Conservation (phyloP, 2,888 invertebrate species). For the Serrognathus titanus region DNA sequence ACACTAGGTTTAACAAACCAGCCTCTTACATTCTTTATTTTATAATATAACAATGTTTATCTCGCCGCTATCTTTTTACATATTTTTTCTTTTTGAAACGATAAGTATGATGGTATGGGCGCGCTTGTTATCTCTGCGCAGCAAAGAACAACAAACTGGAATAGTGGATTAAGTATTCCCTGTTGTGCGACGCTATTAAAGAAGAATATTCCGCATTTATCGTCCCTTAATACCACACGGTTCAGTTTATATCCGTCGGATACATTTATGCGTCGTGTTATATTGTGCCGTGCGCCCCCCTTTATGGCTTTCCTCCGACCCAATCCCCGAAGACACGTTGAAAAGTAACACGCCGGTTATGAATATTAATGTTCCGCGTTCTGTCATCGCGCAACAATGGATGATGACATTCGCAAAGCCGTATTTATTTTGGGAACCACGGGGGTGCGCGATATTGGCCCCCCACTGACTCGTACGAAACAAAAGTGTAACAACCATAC, state of each 20-base stretch:
- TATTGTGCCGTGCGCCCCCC: not conserved
- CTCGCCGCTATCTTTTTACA: no score
- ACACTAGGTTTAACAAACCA: no score
- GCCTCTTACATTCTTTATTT: no score
- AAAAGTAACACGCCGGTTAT: conserved; percentile 16
- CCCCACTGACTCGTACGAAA: not conserved
- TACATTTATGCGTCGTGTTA: not conserved
- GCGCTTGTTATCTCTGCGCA: no score
- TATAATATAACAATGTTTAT: no score
- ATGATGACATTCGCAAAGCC: conserved; percentile 32
- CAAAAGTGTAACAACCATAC: no score
- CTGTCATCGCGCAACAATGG: conserved; percentile 29
- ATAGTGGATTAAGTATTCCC: no score
- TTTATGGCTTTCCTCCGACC: conserved; percentile 6
- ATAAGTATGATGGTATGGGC: no score
- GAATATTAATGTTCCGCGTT: conserved; percentile 18
- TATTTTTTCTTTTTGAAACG: no score
- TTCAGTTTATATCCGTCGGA: not conserved
- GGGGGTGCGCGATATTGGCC: conserved; percentile 34
- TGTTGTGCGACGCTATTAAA: no score
- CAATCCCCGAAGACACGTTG: conserved; percentile 13
- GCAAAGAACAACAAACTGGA: no score
- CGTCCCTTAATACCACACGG: not conserved
- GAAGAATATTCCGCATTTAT: not conserved
- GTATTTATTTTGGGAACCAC: conserved; percentile 33